A percentile compares a stretch with the other conserved stretches of the same genome.
Conservation (phyloP, 2,113 vertebrate species). For the Camarhynchus parvulus region DNA sequence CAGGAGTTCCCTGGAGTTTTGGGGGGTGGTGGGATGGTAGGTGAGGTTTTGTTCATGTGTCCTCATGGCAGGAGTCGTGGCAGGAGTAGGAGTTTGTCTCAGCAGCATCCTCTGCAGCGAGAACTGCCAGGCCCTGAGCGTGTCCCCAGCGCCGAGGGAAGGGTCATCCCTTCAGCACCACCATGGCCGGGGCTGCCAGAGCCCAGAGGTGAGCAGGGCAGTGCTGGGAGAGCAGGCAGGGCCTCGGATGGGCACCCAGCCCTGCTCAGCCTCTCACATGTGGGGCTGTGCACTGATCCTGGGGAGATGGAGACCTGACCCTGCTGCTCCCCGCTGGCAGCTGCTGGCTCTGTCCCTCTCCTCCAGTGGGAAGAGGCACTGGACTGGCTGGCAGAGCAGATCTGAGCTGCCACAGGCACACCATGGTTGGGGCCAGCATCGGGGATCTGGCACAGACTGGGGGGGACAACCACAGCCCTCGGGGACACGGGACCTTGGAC, state of each 20-base stretch:
- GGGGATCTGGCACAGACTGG: neutral
- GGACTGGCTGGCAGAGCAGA: constrained; percentile 65
- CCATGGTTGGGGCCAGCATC: neutral
- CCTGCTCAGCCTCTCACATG: neutral
- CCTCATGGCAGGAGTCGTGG: neutral
- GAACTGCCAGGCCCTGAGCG: neutral
- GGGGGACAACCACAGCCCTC: neutral
- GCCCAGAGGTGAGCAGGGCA: constrained; percentile 46
- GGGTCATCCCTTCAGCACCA: constrained; percentile 66
- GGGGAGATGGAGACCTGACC: neutral
- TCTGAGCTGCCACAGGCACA: neutral
- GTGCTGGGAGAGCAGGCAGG: neutral
- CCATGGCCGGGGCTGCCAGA: constrained; percentile 27
- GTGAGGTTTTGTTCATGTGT: neutral
- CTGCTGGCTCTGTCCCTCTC: neutral
- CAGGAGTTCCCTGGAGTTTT: neutral
- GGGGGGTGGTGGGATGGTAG: accelerated
- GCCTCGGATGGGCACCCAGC: neutral
- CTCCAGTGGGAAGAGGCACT: constrained; percentile 40
- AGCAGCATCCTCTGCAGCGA: neutral
- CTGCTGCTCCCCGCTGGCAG: neutral
- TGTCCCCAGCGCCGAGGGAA: neutral
- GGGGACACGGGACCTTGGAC: accelerated
- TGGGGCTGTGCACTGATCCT: neutral
- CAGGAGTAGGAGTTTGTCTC: neutral